Conservation (phyloP, 2,797 vertebrate species). For the Pantherophis alleghaniensis region DNA sequence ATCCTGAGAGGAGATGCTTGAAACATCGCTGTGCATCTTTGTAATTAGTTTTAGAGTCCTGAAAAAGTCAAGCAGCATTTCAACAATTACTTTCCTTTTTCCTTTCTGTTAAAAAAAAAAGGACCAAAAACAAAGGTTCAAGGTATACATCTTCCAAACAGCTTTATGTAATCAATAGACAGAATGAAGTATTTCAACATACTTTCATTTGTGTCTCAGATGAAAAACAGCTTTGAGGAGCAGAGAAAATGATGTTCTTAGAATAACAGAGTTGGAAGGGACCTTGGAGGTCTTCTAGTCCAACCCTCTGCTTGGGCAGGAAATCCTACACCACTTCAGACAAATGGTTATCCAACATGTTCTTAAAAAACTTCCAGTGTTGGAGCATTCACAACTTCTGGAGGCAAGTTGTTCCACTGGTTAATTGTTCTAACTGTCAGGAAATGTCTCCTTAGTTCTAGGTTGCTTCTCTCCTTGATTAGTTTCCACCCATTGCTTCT, state of each 20-base stretch:
- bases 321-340: too few relatives aligned
- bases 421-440: too few relatives aligned
- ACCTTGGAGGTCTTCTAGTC: too few relatives aligned
- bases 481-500: too few relatives aligned
- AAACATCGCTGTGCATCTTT: neutral
- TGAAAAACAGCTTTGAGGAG: neutral
- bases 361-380: too few relatives aligned
- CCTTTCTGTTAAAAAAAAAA: neutral
- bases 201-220: neutral
- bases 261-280: too few relatives aligned
- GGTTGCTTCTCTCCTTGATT: too few relatives aligned
- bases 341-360: too few relatives aligned
- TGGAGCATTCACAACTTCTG: too few relatives aligned
- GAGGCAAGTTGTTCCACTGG: too few relatives aligned
- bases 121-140: neutral
- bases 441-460: too few relatives aligned
- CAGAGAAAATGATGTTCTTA: neutral
- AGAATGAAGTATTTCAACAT: neutral
- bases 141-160: neutral
- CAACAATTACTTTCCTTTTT: neutral
- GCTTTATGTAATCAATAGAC: neutral
- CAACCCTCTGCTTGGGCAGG: too few relatives aligned
- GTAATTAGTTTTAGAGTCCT: constrained; percentile 24
- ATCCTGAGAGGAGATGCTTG: neutral
- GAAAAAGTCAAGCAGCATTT: constrained; percentile 19